Conservation (phyloP, 2,113 vertebrate genomes). For the Oncorhynchus nerka region DNA sequence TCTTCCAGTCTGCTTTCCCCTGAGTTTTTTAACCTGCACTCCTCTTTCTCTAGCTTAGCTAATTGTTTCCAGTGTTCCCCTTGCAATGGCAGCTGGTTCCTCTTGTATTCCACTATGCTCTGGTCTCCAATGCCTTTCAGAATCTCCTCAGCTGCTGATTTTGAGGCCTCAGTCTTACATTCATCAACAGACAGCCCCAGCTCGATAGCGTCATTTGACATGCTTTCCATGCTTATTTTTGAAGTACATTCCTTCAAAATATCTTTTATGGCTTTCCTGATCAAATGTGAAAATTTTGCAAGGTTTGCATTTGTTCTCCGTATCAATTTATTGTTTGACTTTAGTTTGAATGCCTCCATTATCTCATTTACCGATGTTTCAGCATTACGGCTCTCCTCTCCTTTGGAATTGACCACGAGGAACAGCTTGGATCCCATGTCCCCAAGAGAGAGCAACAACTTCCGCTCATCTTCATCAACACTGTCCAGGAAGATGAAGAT, state of each 20-base stretch:
- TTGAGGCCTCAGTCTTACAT: not conserved
- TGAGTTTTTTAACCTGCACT: constrained; percentile 32
- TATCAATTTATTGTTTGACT: not conserved
- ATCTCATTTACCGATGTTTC: constrained; percentile 1
- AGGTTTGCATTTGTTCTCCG: constrained; percentile 6
- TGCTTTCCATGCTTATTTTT: not conserved
- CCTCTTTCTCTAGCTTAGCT: constrained; percentile 52
- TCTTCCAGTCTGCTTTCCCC: not conserved
- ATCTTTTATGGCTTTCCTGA: constrained; percentile 21
- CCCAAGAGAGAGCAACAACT: constrained; percentile 43
- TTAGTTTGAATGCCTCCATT: constrained; percentile 22
- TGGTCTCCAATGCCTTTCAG: not conserved
- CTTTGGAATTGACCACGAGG: constrained; percentile 35
- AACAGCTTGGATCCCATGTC: constrained; percentile 35
- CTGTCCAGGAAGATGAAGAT: constrained; percentile 70
- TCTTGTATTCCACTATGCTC: constrained; percentile 42
- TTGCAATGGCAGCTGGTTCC: constrained; percentile 44
- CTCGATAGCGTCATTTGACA: constrained; percentile 28
- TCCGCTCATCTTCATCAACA: constrained; percentile 55
- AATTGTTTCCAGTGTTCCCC: constrained; percentile 47
- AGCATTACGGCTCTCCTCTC: not conserved
- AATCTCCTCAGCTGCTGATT: constrained; percentile 24
- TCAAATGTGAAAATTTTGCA: constrained; percentile 30
- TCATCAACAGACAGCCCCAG: constrained; percentile 54
- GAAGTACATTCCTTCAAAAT: accelerated